Evolutionary conservation across 2,888 invertebrate genomes (phyloP), one percentile per base, ranked within the genome.

Genomic region (Lamproptera curius): DNA sequence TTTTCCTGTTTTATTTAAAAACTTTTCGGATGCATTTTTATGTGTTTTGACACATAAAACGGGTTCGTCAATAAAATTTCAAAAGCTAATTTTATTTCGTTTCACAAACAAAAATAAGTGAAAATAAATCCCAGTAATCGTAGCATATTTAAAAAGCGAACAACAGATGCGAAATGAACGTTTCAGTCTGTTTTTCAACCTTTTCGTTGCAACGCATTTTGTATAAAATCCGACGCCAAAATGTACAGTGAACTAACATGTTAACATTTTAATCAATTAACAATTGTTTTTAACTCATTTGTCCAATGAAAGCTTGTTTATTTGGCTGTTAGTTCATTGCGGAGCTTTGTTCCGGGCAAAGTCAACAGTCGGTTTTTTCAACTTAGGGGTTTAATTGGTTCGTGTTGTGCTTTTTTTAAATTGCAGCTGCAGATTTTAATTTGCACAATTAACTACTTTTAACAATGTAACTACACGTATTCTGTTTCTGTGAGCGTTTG

Each of bases 311-410:
- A 36, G 42, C 38, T 45, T 51, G 52, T 53, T 59, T 54, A 56
- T 59, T 59, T 38, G 20, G 33, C 56, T 49, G 53, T 57, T 54
- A 55, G 55, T 55, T 57, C 50, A 42, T 42, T 42, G 31, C 50
- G 53, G 46, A 48, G 53, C 54, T 60, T 57, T 59, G 56, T 59
- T 51, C 53, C 50, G 51, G n/a, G 46, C 42, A 49, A 53, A 56
- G 55, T 53, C 55, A 61, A 61, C 56, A 58, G 50, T 51, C 55
- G 52, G 54, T 57, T 57, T 61, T 59, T 56, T 52, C 54, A 55
- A 57, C 51, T 55, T 55, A 53, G 51, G 49, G 6, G 20, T 53
- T 51, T 54, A 56, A 61, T 61, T 59, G 53, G 53, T 59, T 58
- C 6, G 6, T n/a, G n/a, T n/a, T 56, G 46, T 52, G 56, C 15